A percentile compares a stretch with the other conserved stretches of the same genome.
phyloP scores from a whole-genome alignment of 1,140 invertebrate genomes.

The Ptiloglossa arizonensis region DNA sequence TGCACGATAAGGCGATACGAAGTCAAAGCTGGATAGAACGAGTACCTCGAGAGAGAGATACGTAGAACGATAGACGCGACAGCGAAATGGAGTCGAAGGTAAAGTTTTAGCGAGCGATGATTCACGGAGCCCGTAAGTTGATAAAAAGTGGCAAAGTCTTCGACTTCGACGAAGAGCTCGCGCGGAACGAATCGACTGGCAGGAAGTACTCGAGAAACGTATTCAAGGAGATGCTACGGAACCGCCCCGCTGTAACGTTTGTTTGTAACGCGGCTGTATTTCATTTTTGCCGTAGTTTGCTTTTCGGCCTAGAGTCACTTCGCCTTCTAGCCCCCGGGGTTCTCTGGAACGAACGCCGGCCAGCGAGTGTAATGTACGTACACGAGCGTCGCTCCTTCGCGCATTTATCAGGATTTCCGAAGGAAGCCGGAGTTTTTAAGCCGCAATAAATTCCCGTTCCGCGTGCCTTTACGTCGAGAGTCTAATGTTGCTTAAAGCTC shows the following conservation, averaged over 20 bases:
- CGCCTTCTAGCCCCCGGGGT: slow-evolving; percentile 25
- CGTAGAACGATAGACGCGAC: no score
- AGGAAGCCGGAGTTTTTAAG: slow-evolving; percentile 81
- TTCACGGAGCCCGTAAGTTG: no score
- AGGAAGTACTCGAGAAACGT: neutral
- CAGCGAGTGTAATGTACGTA: slow-evolving; percentile 56
- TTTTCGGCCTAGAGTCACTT: slow-evolving; percentile 78
- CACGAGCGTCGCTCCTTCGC: slow-evolving; percentile 69
- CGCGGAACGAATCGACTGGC: neutral
- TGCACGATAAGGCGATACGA: no score
- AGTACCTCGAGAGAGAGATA: no score
- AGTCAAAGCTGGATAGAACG: no score
- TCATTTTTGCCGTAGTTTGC: slow-evolving; percentile 71
- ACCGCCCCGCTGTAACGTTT: slow-evolving; percentile 9
- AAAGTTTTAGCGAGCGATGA: no score
- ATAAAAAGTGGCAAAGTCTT: no score
- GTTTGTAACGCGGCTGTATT: slow-evolving; percentile 58
- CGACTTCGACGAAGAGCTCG: neutral
- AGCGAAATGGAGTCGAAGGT: no score
- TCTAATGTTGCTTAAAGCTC: slow-evolving; percentile 65
- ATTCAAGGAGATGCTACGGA: neutral
- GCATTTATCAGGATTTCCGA: slow-evolving; percentile 82
- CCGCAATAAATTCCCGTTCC: slow-evolving; percentile 79
- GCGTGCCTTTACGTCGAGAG: slow-evolving; percentile 59
- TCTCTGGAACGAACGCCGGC: slow-evolving; percentile 11